Evolutionary conservation across 2,113 vertebrate genomes (phyloP), one percentile per base, ranked within the genome.

Genomic region (Trogon surrucura): DNA sequence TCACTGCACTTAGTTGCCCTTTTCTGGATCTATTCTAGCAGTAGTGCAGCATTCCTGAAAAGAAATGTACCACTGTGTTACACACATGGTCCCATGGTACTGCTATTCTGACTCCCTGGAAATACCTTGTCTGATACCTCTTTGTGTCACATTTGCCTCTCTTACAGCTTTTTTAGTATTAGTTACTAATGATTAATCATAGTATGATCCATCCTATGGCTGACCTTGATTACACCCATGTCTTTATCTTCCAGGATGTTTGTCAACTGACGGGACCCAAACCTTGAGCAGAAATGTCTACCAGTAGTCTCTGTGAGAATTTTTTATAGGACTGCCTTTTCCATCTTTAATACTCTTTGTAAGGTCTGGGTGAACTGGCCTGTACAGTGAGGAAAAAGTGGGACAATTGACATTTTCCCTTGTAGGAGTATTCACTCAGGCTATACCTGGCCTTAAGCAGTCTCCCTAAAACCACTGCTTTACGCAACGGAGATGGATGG

Each of bases 21-120:
- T 85, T 81, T 57, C 41, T 85, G 27, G 15, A 44, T 30, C 23
- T 69, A 3, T 72, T 85, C 26, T 26, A 81, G 15, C 22, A 50
- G 20, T 25, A 62, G 18, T 82, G 93, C 17, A 34, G 15, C 3
- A 1, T 65, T 88, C 34, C 53, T 44, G 19, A 70, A 48, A 3
- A 72, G 21, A 84, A 78, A 51, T 18, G 8, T 32, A 41, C 18
- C 5, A 10, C 21, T 44, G 1, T 70, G 11, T 73, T 75, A 44
- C 20, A 56, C 22, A 34, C 27, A 25, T 2, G 10, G 32, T 47
- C 30, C 25, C 44, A 18, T 0, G 1, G 19, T 64, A 15, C 8
- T 61, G 30, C 64, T 67, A 26, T 19, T 81, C 22, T 50, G 15
- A 25, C 47, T 92, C 50, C 47, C 71, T 84, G 25, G 48, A 62